These are phyloP conservation scores for Oenanthe oenanthe DNA, from an alignment of 2,113 vertebrate genomes.

Conservation along the genomic window DNA sequence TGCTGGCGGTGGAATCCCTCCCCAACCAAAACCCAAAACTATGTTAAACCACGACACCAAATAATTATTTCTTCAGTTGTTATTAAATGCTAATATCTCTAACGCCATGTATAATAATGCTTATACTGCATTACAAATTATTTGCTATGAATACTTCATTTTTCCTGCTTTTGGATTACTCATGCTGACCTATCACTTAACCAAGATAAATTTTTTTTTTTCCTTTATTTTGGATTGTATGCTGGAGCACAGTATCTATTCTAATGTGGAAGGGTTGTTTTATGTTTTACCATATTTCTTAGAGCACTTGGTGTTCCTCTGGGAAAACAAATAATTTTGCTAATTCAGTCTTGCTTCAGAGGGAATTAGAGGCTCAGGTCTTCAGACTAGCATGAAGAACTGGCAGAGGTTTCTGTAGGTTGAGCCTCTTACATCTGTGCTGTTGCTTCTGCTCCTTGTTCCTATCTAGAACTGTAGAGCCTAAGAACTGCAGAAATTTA, in stretches of 20 bases:
- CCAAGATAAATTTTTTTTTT: neutral
- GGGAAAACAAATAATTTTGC: neutral
- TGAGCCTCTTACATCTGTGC: accelerated
- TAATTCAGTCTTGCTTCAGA: neutral
- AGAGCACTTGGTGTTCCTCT: neutral
- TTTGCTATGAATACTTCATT: neutral
- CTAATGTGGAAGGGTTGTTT: neutral
- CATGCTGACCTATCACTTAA: neutral
- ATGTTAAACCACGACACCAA: neutral
- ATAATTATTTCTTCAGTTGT: neutral
- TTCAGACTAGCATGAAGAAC: neutral
- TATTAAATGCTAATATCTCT: neutral
- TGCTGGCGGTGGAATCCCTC: no score
- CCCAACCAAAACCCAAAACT: no score
- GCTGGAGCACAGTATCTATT: neutral
- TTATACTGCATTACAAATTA: neutral
- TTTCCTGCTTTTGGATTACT: neutral
- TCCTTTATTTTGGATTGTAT: neutral
- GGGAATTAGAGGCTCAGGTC: neutral
- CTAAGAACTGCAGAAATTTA: neutral
- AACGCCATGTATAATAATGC: neutral
- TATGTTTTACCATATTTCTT: neutral
- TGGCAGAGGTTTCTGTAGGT: neutral
- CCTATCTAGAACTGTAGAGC: neutral
- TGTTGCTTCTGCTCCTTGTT: neutral